Evolutionary conservation across 2,797 vertebrate genomes (phyloP), one percentile per base, ranked within the genome.

Genomic region (Sarcoramphus papa): DNA sequence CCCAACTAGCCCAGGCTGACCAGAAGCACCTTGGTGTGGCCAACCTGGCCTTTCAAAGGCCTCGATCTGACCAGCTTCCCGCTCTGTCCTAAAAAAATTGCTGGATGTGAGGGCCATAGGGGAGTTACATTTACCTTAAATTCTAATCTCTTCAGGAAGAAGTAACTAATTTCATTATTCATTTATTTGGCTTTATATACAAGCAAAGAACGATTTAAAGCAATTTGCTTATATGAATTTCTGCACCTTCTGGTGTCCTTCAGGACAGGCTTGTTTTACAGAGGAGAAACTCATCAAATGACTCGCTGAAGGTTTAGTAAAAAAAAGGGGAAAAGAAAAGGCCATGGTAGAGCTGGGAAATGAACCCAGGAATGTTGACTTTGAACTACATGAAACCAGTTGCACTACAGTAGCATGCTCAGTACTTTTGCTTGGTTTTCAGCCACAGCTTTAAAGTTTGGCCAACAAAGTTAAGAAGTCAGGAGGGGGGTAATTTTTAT

Each of bases 401-500:
- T 94, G 73, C 79, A 35, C 85, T 94, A 48, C 87, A 84, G 92
- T 86, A 93, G 85, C 67, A 25, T 3, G 18, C 79, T 90, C 8
- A 22, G 85, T 86, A 45, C 85, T 93, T 96, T 79, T 85, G 91
- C 82, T 92, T 94, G 76, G 80, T 96, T 96, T 93, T 90, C 82
- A 96, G 82, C 90, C 92, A 90, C 79, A 67, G 91, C 95, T 97
- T 97, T 92, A 94, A 97, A 97, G 82, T 94, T 96, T 65, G 91
- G 85, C 95, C 94, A 97, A 90, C 82, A 88, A 95, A 97, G 91
- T 95, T 93, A 96, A 93, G 82, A 91, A 96, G 91, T 90, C 92
- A 76, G 87, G 79, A 96, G 86, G 90, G 92, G 96, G 82, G 94
- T 95, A 95, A 97, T 96, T 96, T 96, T 92, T 95, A 65, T 96